A percentile compares a stretch with the other conserved stretches of the same genome.
Conservation (phyloP, 2,113 vertebrate genomes). For the Osmerus eperlanus region DNA sequence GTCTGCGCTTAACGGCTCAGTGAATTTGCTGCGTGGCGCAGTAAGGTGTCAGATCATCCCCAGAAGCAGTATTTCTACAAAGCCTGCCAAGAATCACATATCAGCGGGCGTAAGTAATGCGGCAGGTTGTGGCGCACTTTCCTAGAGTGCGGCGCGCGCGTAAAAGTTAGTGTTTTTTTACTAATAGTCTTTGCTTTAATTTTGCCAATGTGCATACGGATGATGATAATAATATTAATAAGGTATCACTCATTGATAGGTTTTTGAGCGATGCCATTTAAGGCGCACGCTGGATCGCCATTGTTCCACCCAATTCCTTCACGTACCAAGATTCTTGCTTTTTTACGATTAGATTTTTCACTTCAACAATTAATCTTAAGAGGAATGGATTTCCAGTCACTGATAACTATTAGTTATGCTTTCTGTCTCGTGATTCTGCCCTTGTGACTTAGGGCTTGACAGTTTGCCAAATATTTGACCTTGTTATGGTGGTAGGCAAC, state of each 20-base stretch:
- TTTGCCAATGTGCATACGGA: background rate
- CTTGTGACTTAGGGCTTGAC: slow-evolving; percentile 9
- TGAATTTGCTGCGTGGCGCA: slow-evolving; percentile 33
- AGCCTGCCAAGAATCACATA: slow-evolving; percentile 45
- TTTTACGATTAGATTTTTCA: background rate
- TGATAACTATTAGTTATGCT: background rate
- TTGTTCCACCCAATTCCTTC: slow-evolving; percentile 8
- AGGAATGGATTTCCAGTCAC: background rate
- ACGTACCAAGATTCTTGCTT: slow-evolving; percentile 12
- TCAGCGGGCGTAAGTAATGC: slow-evolving; percentile 40
- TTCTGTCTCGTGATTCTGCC: slow-evolving; percentile 1
- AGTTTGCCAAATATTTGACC: slow-evolving; percentile 22
- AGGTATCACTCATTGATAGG: background rate
- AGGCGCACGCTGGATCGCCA: slow-evolving; percentile 8
- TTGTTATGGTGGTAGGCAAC: slow-evolving; percentile 1
- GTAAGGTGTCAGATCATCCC: slow-evolving; percentile 25
- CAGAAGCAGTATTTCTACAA: slow-evolving; percentile 32
- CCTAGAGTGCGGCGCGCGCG: background rate
- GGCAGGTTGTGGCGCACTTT: slow-evolving; percentile 16
- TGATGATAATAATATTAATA: background rate
- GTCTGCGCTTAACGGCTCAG: slow-evolving; percentile 33
- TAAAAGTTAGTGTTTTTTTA: background rate
- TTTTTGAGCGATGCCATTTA: background rate
- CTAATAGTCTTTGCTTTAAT: background rate
- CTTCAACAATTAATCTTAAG: background rate